Conservation (phyloP, 2,797 vertebrate genomes). For the Fundulus diaphanus region DNA sequence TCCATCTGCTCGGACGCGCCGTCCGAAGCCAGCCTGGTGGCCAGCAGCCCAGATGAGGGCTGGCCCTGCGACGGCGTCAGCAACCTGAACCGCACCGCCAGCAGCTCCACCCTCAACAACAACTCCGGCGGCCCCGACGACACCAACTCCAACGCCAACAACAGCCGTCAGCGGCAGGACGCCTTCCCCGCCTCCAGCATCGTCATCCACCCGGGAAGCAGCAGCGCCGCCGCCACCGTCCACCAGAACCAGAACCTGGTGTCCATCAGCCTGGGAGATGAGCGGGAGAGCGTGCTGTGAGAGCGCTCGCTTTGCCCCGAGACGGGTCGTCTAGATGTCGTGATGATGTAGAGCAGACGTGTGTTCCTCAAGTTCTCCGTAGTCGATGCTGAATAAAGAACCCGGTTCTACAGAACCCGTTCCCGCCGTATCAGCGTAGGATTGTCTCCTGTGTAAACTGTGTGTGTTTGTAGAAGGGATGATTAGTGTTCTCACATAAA, state of each 20-base stretch:
- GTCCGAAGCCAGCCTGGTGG: conserved; percentile 88
- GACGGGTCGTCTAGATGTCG: no score
- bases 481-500: conserved; percentile 17
- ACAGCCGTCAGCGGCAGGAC: conserved; percentile 51
- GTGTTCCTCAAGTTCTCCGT: not conserved
- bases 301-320: no score
- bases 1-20: conserved; percentile 94
- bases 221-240: conserved; percentile 56
- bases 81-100: conserved; percentile 90
- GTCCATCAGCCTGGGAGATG: conserved; percentile 87
- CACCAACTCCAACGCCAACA: conserved; percentile 68
- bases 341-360: conserved; percentile 29
- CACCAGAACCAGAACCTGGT: conserved; percentile 93
- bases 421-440: not conserved
- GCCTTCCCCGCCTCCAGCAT: conserved; percentile 30
- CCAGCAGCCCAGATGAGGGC: conserved; percentile 92
- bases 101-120: conserved; percentile 88
- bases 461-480: conserved; percentile 11
- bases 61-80: conserved; percentile 86
- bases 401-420: not conserved
- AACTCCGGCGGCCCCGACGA: conserved; percentile 81
- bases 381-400: not conserved
- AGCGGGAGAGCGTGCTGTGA: conserved; percentile 95
- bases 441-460: not conserved
- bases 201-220: conserved; percentile 84